Conservation (phyloP, 2,113 vertebrate genomes). For the Mirounga angustirostris region DNA sequence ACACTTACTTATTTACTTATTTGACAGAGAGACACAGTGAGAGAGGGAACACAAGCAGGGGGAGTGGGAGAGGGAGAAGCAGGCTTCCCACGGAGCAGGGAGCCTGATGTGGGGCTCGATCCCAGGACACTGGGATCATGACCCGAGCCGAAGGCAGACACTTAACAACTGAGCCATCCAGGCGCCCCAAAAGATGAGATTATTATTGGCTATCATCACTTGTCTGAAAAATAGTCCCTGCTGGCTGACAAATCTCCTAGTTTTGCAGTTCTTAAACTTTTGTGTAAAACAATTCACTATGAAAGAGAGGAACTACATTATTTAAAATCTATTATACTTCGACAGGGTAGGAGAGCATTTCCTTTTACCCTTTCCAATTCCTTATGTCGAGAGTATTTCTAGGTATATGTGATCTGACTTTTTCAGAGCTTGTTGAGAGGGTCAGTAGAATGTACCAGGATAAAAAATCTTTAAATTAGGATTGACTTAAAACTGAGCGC, state of each 20-base stretch:
- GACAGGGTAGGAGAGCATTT: not conserved
- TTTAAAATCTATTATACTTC: not conserved
- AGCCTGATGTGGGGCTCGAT: too few species aligned
- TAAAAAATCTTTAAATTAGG: conserved; percentile 8
- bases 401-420: not conserved
- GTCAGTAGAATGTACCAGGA: not conserved
- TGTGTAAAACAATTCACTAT: not conserved
- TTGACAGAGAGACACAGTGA: too few species aligned
- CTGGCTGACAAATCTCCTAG: not conserved
- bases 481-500: not conserved
- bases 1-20: too few species aligned
- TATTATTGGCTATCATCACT: not conserved
- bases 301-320: not conserved
- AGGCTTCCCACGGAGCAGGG: too few species aligned
- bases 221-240: not conserved
- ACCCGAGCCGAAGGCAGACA: too few species aligned
- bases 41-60: too few species aligned
- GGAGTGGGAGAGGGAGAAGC: too few species aligned
- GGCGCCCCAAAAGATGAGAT: not conserved
- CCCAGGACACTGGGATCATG: too few species aligned
- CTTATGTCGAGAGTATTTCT: not conserved
- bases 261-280: not conserved
- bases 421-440: conserved; percentile 26
- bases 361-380: not conserved
- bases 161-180: too few species aligned